These are phyloP conservation scores for Hemicrepidius hirtus DNA, from an alignment of 2,888 invertebrate genomes.

Conservation along the genomic window DNA sequence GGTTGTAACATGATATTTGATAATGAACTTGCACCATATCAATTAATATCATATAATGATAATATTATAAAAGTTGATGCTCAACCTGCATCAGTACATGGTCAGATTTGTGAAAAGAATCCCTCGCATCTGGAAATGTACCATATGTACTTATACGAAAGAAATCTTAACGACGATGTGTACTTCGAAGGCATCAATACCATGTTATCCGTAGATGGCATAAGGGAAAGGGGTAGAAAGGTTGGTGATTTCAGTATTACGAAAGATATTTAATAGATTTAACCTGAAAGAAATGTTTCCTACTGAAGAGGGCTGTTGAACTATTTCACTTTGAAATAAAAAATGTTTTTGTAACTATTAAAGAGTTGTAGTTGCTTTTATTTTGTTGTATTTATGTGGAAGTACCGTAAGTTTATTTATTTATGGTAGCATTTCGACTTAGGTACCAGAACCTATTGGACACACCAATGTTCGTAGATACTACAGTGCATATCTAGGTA, in stretches of 20 bases:
- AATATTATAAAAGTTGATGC: constrained; percentile 75
- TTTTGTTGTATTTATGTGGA: no score
- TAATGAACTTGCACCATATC: constrained; percentile 76
- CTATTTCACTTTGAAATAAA: no score
- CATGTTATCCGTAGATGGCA: constrained; percentile 78
- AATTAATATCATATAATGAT: constrained; percentile 70
- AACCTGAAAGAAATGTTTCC: no score
- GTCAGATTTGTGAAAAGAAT: constrained; percentile 67
- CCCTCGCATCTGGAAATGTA: constrained; percentile 74
- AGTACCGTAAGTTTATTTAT: neutral
- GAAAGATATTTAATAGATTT: no score
- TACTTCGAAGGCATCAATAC: constrained; percentile 78
- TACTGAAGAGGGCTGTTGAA: no score
- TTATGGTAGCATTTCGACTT: constrained; percentile 6
- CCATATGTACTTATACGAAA: constrained; percentile 77
- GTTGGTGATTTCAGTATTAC: constrained; percentile 72
- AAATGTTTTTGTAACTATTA: no score
- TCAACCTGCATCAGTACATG: constrained; percentile 72
- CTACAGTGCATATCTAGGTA: constrained; percentile 78
- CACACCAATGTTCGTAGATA: constrained; percentile 67
- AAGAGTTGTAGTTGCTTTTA: no score
- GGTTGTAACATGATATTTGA: constrained; percentile 85
- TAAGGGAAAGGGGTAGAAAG: constrained; percentile 73
- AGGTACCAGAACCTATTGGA: constrained; percentile 41
- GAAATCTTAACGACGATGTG: constrained; percentile 73